Percentiles rank a stretch among this genome's conserved stretches.
These are phyloP conservation scores for Barypeithes pellucidus DNA, from an alignment of 2,888 invertebrate species.

Conservation along the genomic window DNA sequence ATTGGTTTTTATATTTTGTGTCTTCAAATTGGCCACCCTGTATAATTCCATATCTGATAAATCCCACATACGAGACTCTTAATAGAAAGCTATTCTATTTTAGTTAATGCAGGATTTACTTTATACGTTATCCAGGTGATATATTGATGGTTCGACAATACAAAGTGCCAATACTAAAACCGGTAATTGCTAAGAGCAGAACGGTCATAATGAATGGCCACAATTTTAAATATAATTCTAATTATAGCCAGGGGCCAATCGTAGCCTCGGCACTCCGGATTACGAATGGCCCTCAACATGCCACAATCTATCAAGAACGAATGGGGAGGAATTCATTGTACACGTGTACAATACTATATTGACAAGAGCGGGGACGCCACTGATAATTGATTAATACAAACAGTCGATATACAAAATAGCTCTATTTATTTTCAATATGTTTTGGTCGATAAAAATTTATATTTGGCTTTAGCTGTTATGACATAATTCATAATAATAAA, in stretches of 20 bases:
- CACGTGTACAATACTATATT: constrained; percentile 61
- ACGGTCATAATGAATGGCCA: constrained; percentile 51
- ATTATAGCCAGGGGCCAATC: constrained; percentile 45
- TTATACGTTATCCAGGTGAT: constrained; percentile 28
- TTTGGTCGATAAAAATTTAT: no score
- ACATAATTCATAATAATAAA: no score
- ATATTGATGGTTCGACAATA: constrained; percentile 48
- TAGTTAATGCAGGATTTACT: background rate
- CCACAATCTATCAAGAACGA: constrained; percentile 60
- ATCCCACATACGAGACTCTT: no score
- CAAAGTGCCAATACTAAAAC: constrained; percentile 54
- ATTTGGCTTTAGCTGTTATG: no score
- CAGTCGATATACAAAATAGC: no score
- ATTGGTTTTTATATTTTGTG: no score
- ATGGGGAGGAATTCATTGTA: constrained; percentile 55
- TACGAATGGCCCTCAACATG: constrained; percentile 50
- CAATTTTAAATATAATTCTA: constrained; percentile 56
- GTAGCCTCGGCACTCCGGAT: constrained; percentile 31
- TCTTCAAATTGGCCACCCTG: no score
- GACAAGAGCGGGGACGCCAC: constrained; percentile 59
- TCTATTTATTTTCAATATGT: no score
- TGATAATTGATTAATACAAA: constrained; percentile 52
- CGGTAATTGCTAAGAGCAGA: constrained; percentile 51
- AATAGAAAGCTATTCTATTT: no score
- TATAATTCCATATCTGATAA: no score